A percentile compares a stretch with the other conserved stretches of the same genome.
Evolutionary conservation across 2,888 invertebrate species (phyloP).

Genomic region (Pterostichus niger): DNA sequence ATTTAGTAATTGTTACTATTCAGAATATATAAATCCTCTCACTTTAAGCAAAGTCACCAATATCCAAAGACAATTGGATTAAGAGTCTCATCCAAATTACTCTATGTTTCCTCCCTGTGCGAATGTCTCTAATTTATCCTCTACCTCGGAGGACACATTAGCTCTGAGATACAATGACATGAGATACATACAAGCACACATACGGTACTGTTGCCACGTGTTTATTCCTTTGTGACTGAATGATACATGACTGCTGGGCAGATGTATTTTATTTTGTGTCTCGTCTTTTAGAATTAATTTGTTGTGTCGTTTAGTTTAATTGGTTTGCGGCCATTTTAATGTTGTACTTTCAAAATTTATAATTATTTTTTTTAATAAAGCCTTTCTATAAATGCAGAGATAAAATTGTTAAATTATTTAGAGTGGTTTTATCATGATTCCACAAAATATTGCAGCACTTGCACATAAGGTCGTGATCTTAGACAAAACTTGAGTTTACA

Average conservation of each 20-base stretch:
- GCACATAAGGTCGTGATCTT: no score
- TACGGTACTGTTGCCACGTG: not conserved
- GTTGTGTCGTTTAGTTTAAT: slow-evolving; percentile 30
- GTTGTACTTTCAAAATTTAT: not conserved
- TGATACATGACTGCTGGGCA: slow-evolving; percentile 23
- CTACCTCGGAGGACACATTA: not conserved
- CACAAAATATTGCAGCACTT: no score
- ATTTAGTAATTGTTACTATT: no score
- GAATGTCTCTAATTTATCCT: slow-evolving; percentile 21
- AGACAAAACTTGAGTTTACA: no score
- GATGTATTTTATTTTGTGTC: not conserved
- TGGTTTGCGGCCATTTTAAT: not conserved
- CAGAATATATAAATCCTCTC: no score
- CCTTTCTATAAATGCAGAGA: no score
- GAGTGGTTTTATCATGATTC: no score
- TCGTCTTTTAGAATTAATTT: slow-evolving; percentile 37
- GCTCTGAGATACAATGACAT: not conserved
- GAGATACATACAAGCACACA: not conserved
- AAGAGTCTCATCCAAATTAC: slow-evolving; percentile 37
- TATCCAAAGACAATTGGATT: slow-evolving; percentile 24
- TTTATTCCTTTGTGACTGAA: slow-evolving; percentile 20
- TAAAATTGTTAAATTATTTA: no score
- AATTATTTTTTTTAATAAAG: not conserved
- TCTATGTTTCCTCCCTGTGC: slow-evolving; percentile 20
- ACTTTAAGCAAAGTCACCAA: no score